A percentile compares a stretch with the other conserved stretches of the same genome.
phyloP scores from a whole-genome alignment of 2,888 invertebrate species.

The Tanaodytes sp. region DNA sequence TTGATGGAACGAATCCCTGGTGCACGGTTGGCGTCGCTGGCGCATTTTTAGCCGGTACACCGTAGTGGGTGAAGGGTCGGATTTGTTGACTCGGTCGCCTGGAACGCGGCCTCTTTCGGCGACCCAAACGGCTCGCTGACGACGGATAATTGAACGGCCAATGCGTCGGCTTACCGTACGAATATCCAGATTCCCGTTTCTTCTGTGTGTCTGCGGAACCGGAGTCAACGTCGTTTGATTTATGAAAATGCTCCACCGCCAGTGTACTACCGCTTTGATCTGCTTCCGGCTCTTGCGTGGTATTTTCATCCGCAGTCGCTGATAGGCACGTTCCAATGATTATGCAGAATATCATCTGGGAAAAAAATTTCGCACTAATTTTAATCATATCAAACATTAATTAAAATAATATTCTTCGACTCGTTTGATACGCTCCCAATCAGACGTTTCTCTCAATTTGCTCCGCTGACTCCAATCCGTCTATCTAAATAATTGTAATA shows the following conservation, averaged over 20 bases:
- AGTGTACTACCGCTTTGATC: conserved; percentile 7
- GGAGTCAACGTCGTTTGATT: conserved; percentile 31
- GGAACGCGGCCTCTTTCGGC: conserved; percentile 58
- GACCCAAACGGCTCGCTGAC: conserved; percentile 43
- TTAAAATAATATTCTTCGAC: no score
- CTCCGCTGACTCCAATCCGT: no score
- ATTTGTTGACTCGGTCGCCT: conserved; percentile 59
- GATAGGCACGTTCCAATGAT: conserved; percentile 51
- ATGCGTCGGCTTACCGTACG: conserved; percentile 59
- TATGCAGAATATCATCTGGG: conserved; percentile 57
- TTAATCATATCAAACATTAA: not conserved
- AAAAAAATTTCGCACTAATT: not conserved
- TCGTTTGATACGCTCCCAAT: no score
- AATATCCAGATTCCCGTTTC: conserved; percentile 65
- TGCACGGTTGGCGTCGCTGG: conserved; percentile 39
- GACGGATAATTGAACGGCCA: conserved; percentile 49
- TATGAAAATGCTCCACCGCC: conserved; percentile 20
- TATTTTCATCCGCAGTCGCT: conserved; percentile 40
- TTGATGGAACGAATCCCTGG: conserved; percentile 46
- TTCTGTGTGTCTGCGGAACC: conserved; percentile 59
- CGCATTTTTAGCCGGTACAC: conserved; percentile 59
- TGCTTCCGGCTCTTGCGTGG: conserved; percentile 4
- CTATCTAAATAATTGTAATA: not conserved
- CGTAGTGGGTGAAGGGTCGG: conserved; percentile 65
- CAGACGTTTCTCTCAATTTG: no score